These are phyloP conservation scores for Omphaloscelis lunosa DNA, from an alignment of 2,888 invertebrate genomes.

Conservation along the genomic window DNA sequence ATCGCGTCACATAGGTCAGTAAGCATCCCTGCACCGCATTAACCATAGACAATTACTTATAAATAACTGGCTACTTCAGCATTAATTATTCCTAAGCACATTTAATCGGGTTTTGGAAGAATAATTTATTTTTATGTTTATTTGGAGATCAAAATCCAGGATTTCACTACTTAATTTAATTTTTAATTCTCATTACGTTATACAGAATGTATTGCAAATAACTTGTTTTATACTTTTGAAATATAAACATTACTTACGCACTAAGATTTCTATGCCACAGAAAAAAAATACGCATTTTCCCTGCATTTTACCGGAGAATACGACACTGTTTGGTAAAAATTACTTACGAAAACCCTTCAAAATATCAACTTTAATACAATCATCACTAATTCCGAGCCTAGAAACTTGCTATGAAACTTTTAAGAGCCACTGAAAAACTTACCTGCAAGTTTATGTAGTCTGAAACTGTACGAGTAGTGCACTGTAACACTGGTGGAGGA, in stretches of 20 bases:
- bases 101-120: not conserved
- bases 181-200: not conserved
- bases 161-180: not conserved
- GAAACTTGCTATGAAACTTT: not conserved
- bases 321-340: not conserved
- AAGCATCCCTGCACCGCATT: constrained; percentile 68
- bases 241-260: not conserved
- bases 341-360: not conserved
- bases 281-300: not conserved
- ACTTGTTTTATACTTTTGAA: not conserved
- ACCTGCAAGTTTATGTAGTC: constrained; percentile 78
- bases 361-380: not conserved
- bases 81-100: constrained; percentile 31
- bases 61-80: constrained; percentile 61
- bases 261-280: not conserved
- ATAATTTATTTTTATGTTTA: too few relatives aligned
- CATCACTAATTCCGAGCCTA: not conserved
- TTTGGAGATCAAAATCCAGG: not conserved
- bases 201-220: not conserved
- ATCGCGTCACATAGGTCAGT: constrained; percentile 74
- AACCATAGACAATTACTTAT: constrained; percentile 57
- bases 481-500: constrained; percentile 71
- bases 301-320: not conserved
- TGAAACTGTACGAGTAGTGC: constrained; percentile 72
- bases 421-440: constrained; percentile 70